These are phyloP conservation scores for Periophthalmus modestus DNA, from an alignment of 2,113 vertebrate genomes.

Conservation along the genomic window DNA sequence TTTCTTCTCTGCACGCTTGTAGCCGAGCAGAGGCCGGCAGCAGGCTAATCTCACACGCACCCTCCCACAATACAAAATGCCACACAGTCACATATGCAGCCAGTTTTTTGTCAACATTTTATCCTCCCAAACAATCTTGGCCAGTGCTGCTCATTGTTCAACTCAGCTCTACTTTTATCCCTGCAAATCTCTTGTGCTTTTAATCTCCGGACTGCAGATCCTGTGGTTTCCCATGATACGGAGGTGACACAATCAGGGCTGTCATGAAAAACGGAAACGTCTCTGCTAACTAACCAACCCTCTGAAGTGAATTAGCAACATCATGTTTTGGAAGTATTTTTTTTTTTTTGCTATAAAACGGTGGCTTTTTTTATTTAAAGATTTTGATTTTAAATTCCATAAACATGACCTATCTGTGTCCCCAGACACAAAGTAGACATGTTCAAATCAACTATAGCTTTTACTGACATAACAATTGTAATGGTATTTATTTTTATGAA, in stretches of 20 bases:
- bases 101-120: slow-evolving; percentile 54
- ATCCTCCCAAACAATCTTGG: slow-evolving; percentile 69
- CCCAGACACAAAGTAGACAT: too few relatives aligned
- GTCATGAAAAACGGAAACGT: background rate
- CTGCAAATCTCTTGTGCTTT: slow-evolving; percentile 50
- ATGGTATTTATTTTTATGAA: too few relatives aligned
- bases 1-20: slow-evolving; percentile 16
- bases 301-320: background rate
- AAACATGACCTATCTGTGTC: too few relatives aligned
- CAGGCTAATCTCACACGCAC: slow-evolving; percentile 25
- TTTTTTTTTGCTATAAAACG: too few relatives aligned
- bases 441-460: too few relatives aligned
- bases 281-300: background rate
- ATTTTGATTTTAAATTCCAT: too few relatives aligned
- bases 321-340: background rate
- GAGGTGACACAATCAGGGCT: background rate
- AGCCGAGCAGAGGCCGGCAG: slow-evolving; percentile 9
- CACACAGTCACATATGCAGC: slow-evolving; percentile 34
- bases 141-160: slow-evolving; percentile 61
- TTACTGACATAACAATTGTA: too few relatives aligned
- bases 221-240: background rate
- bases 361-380: too few relatives aligned
- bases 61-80: slow-evolving; percentile 14
- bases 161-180: slow-evolving; percentile 64
- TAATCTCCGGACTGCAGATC: slow-evolving; percentile 60